These are phyloP conservation scores for Ibidorhyncha struthersii DNA, from an alignment of 2,113 vertebrate species.

Conservation along the genomic window DNA sequence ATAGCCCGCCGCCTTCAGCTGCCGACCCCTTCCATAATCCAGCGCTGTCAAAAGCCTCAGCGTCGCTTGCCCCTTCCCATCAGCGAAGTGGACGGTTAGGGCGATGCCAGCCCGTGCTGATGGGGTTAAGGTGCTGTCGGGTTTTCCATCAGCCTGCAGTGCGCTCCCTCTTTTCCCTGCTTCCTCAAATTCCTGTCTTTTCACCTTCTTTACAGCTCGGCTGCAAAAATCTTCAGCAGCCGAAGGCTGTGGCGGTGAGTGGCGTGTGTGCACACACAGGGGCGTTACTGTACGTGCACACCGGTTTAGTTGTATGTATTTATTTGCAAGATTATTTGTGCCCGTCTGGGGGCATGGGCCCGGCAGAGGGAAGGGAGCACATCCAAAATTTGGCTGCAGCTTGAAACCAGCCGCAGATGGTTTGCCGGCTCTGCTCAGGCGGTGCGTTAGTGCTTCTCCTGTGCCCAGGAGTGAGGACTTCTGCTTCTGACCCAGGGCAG, in stretches of 20 bases:
- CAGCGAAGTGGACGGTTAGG: background rate
- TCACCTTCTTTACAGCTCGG: background rate
- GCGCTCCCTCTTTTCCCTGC: background rate
- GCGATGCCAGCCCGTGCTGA: background rate
- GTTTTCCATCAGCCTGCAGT: background rate
- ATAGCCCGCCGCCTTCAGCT: background rate
- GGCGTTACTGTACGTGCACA: rapidly evolving
- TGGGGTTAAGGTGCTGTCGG: background rate
- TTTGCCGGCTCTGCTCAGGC: background rate
- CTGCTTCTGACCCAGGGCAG: background rate
- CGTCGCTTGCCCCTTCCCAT: background rate
- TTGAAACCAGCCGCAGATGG: rapidly evolving
- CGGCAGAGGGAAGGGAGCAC: background rate
- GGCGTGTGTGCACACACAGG: rapidly evolving
- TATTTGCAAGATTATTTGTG: background rate
- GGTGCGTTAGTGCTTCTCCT: background rate
- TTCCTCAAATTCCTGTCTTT: background rate
- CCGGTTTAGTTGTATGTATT: background rate
- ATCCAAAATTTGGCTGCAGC: background rate
- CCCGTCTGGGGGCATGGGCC: rapidly evolving
- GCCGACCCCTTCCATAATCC: background rate
- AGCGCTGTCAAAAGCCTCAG: background rate
- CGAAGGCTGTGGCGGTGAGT: rapidly evolving
- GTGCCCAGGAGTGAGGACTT: background rate
- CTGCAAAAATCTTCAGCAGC: background rate